Percentiles rank a stretch among this genome's conserved stretches.
Evolutionary conservation across 2,113 vertebrate species (phyloP).

Genomic region (Mastomys coucha): DNA sequence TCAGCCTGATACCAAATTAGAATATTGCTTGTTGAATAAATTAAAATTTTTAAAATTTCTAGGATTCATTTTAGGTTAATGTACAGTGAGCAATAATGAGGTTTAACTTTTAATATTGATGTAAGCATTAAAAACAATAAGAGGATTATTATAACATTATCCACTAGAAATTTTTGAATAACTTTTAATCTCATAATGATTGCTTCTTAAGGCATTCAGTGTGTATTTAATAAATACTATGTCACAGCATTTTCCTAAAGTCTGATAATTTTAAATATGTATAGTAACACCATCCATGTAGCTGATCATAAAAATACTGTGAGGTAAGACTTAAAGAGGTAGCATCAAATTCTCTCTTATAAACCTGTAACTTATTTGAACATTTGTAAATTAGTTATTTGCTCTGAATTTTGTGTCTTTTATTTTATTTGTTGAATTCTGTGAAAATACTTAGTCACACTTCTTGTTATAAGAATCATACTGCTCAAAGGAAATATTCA

Average conservation of each 20-base stretch:
- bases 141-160: neutral
- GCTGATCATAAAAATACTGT: neutral
- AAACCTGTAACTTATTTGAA: neutral
- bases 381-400: neutral
- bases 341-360: neutral
- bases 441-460: neutral
- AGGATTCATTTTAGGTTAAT: neutral
- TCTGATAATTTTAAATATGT: neutral
- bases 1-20: neutral
- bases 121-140: slow-evolving; percentile 21
- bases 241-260: neutral
- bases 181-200: slow-evolving; percentile 9
- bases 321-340: neutral
- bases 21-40: neutral
- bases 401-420: neutral
- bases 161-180: neutral
- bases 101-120: neutral
- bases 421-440: neutral
- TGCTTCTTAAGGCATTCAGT: neutral
- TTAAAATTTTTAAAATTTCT: neutral
- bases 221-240: neutral
- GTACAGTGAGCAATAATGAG: neutral
- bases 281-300: neutral
- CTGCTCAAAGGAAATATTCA: neutral
- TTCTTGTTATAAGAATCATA: neutral